These are phyloP conservation scores for Adoxophyes honmai DNA, from an alignment of 1,140 invertebrate genomes.

Conservation along the genomic window DNA sequence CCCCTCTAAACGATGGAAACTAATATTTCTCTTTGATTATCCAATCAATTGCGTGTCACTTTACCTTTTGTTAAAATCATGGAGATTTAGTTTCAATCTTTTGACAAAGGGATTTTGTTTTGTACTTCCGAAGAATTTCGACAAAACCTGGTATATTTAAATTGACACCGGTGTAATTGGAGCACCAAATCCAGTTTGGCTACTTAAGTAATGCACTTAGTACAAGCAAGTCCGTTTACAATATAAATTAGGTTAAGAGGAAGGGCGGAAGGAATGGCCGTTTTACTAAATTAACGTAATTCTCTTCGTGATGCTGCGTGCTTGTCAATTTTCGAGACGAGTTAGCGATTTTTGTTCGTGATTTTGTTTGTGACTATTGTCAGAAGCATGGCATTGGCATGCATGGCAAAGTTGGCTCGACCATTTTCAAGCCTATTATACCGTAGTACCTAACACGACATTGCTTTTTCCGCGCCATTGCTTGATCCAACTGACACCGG, in stretches of 20 bases:
- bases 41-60: constrained; percentile 7
- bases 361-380: too few species aligned
- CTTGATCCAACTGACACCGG: too few species aligned
- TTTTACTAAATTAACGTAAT: constrained; percentile 15
- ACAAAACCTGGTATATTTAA: not conserved
- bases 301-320: not conserved
- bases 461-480: too few species aligned
- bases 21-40: constrained; percentile 12
- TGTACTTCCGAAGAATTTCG: not conserved
- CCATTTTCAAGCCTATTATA: too few species aligned
- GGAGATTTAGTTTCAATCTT: constrained; percentile 4
- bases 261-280: not conserved
- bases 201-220: constrained; percentile 13
- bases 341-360: too few species aligned
- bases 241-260: constrained; percentile 6
- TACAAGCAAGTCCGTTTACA: constrained; percentile 5
- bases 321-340: not conserved
- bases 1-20: constrained; percentile 3
- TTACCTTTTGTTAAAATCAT: not conserved
- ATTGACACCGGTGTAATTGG: not conserved
- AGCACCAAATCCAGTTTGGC: not conserved
- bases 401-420: too few species aligned
- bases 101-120: not conserved
- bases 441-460: too few species aligned
- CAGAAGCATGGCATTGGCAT: too few species aligned